Evolutionary conservation across 2,797 vertebrate species (phyloP), one percentile per base, ranked within the genome.

Genomic region (Picus viridis): DNA sequence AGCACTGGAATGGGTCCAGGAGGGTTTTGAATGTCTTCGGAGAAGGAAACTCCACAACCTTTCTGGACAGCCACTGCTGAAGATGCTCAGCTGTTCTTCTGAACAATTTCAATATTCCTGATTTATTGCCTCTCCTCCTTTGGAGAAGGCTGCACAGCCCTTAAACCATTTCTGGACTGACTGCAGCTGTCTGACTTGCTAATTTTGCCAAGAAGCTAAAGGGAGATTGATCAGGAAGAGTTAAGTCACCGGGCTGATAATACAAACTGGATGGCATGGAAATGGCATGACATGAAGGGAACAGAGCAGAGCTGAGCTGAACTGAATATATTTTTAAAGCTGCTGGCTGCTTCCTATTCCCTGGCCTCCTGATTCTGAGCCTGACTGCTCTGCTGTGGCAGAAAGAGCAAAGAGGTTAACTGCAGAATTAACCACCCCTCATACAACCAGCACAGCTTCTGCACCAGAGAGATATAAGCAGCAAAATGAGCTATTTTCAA

Each of bases 341-440:
- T 80, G 56, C 49, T 63, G 79, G 64, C 64, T 94, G 56, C 72
- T 94, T 88, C n/a, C 47, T 91, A 80, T 92, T 95, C 84, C 86
- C 92, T 68, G 67, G 73, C 51, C 58, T 92, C 65, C 61, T 88
- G 90, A 92, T 87, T 80, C 57, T 83, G 54, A 95, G 78, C 16
- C 47, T 1, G 8, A 27, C 59, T 92, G 70, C n/a, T 89, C 53
- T 86, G 61, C 68, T 5, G 1, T 93, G 80, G 51, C 82, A 92
- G 93, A 84, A 93, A 75, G 83, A 92, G 53, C 6, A 22, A 74
- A 79, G 54, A 87, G 92, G 93, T 96, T 94, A 95, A 94, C 84
- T 72, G 56, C 68, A 86, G 87, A 90, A 90, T 94, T 86, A 92
- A 92, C 92, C 89, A 89, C 79, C 70, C 71, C 70, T 83, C 72